phyloP scores from a whole-genome alignment of 23 tunicate genomes.

The Clavelina lepadiformis region DNA sequence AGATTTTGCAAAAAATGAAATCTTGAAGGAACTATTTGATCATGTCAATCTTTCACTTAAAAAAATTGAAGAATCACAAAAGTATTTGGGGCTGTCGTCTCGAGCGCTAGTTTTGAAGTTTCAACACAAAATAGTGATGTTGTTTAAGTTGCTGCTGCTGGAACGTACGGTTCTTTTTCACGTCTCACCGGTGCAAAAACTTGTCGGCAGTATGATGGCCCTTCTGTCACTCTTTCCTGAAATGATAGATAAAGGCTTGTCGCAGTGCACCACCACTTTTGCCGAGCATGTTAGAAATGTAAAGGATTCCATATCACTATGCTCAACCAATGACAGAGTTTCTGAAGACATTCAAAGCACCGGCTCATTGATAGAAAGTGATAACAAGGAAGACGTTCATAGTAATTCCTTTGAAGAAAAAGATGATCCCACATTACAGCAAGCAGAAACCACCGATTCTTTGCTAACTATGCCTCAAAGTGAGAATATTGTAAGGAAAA shows the following conservation, averaged over 20 bases:
- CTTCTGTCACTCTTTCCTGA: slow-evolving; percentile 75
- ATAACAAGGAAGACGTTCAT: too few relatives aligned
- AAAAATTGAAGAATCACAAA: slow-evolving; percentile 32
- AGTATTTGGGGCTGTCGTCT: slow-evolving; percentile 47
- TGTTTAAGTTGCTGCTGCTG: slow-evolving; percentile 64
- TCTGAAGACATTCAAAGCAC: too few relatives aligned
- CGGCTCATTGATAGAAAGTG: too few relatives aligned
- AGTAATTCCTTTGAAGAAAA: too few relatives aligned
- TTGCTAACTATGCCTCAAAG: too few relatives aligned
- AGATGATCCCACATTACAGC: too few relatives aligned
- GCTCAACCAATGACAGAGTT: too few relatives aligned
- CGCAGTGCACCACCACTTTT: slow-evolving; percentile 30
- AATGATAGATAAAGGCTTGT: slow-evolving; percentile 69
- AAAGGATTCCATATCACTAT: too few relatives aligned
- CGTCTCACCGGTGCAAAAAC: slow-evolving; percentile 48
- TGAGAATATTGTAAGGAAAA: too few relatives aligned
- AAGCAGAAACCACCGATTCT: too few relatives aligned
- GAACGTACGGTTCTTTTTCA: slow-evolving; percentile 67
- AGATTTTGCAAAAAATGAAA: slow-evolving; percentile 65
- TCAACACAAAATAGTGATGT: slow-evolving; percentile 56
- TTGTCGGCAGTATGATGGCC: slow-evolving; percentile 66
- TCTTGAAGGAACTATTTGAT: slow-evolving; percentile 62
- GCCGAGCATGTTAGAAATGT: too few relatives aligned
- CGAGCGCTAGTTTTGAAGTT: slow-evolving; percentile 35
- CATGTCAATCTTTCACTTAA: slow-evolving; percentile 55